Evolutionary conservation across 2,888 invertebrate species (phyloP).

Genomic region (Melangyna quadrimaculata): DNA sequence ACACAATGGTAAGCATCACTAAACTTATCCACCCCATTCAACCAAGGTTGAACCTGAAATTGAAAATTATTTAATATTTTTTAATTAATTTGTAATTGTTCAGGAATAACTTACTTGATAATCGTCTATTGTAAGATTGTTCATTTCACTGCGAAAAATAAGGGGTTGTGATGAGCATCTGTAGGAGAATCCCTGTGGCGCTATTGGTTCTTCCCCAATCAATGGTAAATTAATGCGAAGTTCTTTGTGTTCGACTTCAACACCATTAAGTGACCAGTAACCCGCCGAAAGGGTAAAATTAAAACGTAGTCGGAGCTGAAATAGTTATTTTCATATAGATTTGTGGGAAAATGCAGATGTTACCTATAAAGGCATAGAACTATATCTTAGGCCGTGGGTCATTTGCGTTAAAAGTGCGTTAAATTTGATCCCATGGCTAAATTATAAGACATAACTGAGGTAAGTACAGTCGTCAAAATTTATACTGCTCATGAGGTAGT

Average conservation of each 20-base stretch:
- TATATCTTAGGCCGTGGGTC: too few relatives aligned
- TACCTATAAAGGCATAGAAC: too few relatives aligned
- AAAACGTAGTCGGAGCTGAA: slow-evolving; percentile 83
- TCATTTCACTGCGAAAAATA: slow-evolving; percentile 82
- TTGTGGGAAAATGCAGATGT: too few relatives aligned
- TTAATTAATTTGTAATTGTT: neutral
- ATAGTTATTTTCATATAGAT: too few relatives aligned
- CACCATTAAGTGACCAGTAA: slow-evolving; percentile 84
- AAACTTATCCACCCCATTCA: slow-evolving; percentile 84
- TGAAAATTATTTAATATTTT: neutral
- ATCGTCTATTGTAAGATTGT: slow-evolving; percentile 82
- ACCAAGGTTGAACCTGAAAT: slow-evolving; percentile 82
- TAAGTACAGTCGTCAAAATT: too few relatives aligned
- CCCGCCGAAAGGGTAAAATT: slow-evolving; percentile 82
- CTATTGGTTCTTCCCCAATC: slow-evolving; percentile 80
- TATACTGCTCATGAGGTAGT: too few relatives aligned
- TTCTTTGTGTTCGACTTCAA: slow-evolving; percentile 82
- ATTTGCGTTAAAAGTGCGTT: too few relatives aligned
- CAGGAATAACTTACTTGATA: slow-evolving; percentile 82
- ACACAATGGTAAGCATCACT: slow-evolving; percentile 93
- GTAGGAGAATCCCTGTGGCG: slow-evolving; percentile 83
- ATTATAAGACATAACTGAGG: too few relatives aligned
- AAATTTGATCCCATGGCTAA: too few relatives aligned
- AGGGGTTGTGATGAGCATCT: slow-evolving; percentile 82
- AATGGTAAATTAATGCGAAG: slow-evolving; percentile 74